phyloP scores from a whole-genome alignment of 2,113 vertebrate genomes.

The Thermophis baileyi region DNA sequence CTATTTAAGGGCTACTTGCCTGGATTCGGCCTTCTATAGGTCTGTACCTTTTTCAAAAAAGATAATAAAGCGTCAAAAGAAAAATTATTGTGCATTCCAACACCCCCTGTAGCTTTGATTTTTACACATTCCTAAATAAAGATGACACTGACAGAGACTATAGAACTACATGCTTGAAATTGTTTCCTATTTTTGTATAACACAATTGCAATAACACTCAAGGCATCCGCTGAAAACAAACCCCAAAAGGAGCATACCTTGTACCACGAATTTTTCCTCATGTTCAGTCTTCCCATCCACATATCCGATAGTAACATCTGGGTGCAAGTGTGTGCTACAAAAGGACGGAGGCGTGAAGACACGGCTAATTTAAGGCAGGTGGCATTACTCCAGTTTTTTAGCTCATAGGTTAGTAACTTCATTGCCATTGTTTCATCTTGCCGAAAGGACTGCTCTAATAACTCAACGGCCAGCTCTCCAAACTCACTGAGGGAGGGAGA shows the following conservation, averaged over 20 bases:
- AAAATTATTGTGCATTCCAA: conserved; percentile 50
- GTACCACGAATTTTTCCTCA: conserved; percentile 99
- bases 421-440: conserved; percentile 99
- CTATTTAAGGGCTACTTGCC: conserved; percentile 66
- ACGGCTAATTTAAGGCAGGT: conserved; percentile 97
- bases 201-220: not conserved
- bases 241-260: conserved; percentile 77
- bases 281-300: conserved; percentile 99
- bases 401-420: conserved; percentile 96
- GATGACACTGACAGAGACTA: conserved; percentile 8
- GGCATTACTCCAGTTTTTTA: conserved; percentile 99
- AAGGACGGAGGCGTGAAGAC: conserved; percentile 90
- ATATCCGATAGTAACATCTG: conserved; percentile 97
- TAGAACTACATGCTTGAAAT: conserved; percentile 1
- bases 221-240: not conserved
- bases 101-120: conserved; percentile 47
- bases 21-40: conserved; percentile 68
- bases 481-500: conserved; percentile 80
- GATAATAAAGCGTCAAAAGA: conserved; percentile 65
- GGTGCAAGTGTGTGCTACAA: conserved; percentile 96
- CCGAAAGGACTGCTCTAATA: conserved; percentile 94
- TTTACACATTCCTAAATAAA: conserved; percentile 46
- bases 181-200: conserved; percentile 20
- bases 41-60: conserved; percentile 71
- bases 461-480: conserved; percentile 91